Evolutionary conservation across 2,888 invertebrate genomes (phyloP).

Genomic region (Drosophila nigricruria): DNA sequence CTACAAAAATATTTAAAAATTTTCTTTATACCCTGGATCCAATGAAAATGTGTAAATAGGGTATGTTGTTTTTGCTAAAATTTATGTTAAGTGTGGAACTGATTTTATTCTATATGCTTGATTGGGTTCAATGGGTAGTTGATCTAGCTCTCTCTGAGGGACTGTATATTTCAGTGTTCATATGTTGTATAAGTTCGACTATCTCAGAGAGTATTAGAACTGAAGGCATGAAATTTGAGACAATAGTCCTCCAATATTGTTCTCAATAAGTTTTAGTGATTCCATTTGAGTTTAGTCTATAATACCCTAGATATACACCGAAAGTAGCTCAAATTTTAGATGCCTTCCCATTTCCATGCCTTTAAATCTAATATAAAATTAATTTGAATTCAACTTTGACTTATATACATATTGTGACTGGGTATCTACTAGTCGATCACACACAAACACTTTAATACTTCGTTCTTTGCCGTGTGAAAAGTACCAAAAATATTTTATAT

Average conservation of each 20-base stretch:
- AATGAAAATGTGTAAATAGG: not conserved
- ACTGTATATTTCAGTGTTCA: no score
- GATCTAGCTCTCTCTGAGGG: not conserved
- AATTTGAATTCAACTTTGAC: not conserved
- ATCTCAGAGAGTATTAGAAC: not conserved
- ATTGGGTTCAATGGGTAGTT: not conserved
- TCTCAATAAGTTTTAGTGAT: no score
- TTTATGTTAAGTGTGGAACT: not conserved
- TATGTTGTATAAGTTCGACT: not conserved
- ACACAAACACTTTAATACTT: not conserved
- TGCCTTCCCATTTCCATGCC: not conserved
- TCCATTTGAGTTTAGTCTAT: no score
- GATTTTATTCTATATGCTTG: not conserved
- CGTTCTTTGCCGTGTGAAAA: conserved; percentile 57
- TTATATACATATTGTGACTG: not conserved
- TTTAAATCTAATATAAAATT: not conserved
- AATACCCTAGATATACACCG: not conserved
- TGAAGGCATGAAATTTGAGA: not conserved
- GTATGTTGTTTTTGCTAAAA: not conserved
- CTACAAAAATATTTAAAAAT: conserved; percentile 12
- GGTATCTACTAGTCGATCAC: not conserved
- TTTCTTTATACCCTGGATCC: conserved; percentile 15
- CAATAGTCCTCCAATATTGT: no score
- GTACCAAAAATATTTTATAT: conserved; percentile 3
- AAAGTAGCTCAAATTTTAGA: not conserved